These are phyloP conservation scores for Rhodeus uyekii DNA, from an alignment of 2,797 vertebrate genomes.

Conservation along the genomic window DNA sequence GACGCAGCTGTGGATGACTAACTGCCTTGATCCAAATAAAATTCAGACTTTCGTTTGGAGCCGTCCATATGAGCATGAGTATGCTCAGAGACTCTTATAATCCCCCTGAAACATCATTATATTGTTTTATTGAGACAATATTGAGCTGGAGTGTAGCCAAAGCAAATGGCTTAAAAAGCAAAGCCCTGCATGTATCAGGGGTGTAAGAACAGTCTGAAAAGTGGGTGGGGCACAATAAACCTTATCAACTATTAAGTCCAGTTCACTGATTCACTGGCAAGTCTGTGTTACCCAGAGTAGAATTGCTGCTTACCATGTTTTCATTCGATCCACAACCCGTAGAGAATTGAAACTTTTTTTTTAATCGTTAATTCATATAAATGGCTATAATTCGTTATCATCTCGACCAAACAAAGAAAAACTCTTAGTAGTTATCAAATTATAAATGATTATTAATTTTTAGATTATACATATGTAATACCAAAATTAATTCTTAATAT, in stretches of 20 bases:
- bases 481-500: background rate
- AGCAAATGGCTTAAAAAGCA: conserved; percentile 24
- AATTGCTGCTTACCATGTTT: background rate
- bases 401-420: background rate
- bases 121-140: conserved; percentile 25
- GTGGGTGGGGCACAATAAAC: background rate
- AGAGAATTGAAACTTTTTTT: background rate
- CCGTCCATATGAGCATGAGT: conserved; percentile 39
- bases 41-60: conserved; percentile 34
- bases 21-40: conserved; percentile 48
- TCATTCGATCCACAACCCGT: background rate
- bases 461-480: background rate
- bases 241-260: background rate
- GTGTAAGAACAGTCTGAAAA: background rate
- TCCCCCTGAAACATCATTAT: conserved; percentile 34
- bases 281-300: background rate
- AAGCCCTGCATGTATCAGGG: conserved; percentile 6
- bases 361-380: background rate
- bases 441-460: background rate
- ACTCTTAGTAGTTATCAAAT: background rate
- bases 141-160: conserved; percentile 17
- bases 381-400: background rate
- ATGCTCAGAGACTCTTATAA: conserved; percentile 21
- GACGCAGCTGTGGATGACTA: conserved; percentile 57
- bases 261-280: background rate